Conservation (phyloP, 2,888 invertebrate species). For the Phalera bucephala region DNA sequence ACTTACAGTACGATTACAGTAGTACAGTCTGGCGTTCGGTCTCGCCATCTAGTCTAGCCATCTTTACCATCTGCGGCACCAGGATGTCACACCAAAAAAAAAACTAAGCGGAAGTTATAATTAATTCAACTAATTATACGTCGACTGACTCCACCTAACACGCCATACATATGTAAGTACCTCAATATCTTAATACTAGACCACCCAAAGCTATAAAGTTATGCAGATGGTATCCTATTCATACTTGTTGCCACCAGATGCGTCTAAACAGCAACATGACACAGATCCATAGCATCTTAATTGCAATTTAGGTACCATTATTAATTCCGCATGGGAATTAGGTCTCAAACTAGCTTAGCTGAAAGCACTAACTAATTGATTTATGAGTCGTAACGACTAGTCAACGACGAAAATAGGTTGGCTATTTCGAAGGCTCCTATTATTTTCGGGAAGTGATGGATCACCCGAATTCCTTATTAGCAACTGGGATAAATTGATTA, state of each 20-base stretch:
- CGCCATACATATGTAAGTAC: neutral
- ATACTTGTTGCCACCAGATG: conserved; percentile 20
- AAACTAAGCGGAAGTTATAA: neutral
- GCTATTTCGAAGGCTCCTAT: conserved; percentile 18
- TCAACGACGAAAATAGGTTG: conserved; percentile 38
- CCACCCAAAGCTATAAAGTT: neutral
- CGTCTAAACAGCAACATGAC: conserved; percentile 13
- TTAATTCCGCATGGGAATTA: conserved; percentile 47
- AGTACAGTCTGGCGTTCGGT: no score
- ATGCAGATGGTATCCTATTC: neutral
- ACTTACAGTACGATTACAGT: no score
- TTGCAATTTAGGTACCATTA: conserved; percentile 42
- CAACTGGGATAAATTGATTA: neutral
- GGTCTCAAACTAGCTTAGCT: conserved; percentile 38
- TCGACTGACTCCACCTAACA: neutral
- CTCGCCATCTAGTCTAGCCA: no score
- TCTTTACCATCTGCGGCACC: no score
- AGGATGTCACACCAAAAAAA: no score
- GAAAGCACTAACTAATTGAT: conserved; percentile 45
- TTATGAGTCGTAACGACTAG: conserved; percentile 29
- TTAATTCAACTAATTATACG: neutral
- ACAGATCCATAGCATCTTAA: conserved; percentile 31
- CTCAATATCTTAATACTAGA: neutral
- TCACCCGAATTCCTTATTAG: conserved; percentile 7
- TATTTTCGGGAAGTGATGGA: conserved; percentile 21